Evolutionary conservation across 2,888 invertebrate genomes (phyloP).

Genomic region (Apodemia duryi): DNA sequence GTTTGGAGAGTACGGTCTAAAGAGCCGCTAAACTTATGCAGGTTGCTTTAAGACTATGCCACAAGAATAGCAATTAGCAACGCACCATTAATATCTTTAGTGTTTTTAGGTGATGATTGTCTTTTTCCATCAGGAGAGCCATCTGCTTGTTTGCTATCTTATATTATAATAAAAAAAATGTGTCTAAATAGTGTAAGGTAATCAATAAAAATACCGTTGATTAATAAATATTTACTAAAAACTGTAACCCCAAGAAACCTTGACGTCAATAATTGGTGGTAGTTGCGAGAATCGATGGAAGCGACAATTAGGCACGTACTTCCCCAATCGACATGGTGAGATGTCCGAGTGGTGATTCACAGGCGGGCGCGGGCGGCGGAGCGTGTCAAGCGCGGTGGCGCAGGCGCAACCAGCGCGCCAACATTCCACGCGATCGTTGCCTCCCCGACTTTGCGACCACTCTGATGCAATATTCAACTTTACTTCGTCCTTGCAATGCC

Average conservation of each 20-base stretch:
- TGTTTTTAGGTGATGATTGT: too few relatives aligned
- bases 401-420: constrained; percentile 45
- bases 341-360: constrained; percentile 58
- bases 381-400: constrained; percentile 38
- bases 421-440: constrained; percentile 74
- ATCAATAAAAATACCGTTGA: background rate
- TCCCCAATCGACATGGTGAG: constrained; percentile 54
- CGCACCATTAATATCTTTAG: too few relatives aligned
- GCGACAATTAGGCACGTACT: constrained; percentile 54
- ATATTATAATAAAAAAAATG: too few relatives aligned
- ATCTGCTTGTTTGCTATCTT: too few relatives aligned
- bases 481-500: constrained; percentile 79
- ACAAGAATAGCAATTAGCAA: too few relatives aligned
- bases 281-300: constrained; percentile 39
- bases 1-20: too few relatives aligned
- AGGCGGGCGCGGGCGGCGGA: constrained; percentile 37
- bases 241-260: constrained; percentile 14
- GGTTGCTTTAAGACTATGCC: too few relatives aligned
- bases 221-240: background rate
- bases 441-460: constrained; percentile 59
- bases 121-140: too few relatives aligned
- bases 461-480: constrained; percentile 79
- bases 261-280: constrained; percentile 52
- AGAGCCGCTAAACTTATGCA: too few relatives aligned
- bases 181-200: too few relatives aligned